phyloP scores from a whole-genome alignment of 2,888 invertebrate genomes.

The Syrista parreyssii region DNA sequence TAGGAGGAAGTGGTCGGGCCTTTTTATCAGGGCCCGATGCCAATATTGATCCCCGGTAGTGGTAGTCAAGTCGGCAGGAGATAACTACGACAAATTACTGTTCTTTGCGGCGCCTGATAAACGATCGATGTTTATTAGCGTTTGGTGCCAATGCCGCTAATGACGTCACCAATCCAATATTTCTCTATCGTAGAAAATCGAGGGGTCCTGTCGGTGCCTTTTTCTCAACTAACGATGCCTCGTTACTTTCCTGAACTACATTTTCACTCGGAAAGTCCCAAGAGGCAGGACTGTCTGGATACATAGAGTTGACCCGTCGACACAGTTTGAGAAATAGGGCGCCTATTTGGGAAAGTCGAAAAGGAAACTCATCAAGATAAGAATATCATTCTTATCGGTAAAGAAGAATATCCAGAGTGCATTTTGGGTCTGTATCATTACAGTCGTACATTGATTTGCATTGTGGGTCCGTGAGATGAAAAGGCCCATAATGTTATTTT shows the following conservation, averaged over 20 bases:
- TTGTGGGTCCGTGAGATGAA: background rate
- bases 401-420: background rate
- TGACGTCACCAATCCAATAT: conserved; percentile 23
- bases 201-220: background rate
- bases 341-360: background rate
- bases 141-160: conserved; percentile 40
- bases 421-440: background rate
- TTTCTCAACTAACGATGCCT: background rate
- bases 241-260: background rate
- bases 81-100: conserved; percentile 45
- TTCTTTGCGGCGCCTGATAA: conserved; percentile 36
- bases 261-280: too few relatives aligned
- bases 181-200: background rate
- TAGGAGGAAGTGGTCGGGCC: conserved; percentile 10
- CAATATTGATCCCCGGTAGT: conserved; percentile 46
- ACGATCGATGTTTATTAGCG: conserved; percentile 36
- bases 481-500: background rate
- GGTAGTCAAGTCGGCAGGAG: conserved; percentile 25
- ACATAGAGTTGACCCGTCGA: too few relatives aligned
- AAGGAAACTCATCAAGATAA: background rate
- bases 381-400: background rate
- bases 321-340: background rate
- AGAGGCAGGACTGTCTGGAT: too few relatives aligned
- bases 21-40: conserved; percentile 43
- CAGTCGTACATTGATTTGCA: background rate